A percentile compares a stretch with the other conserved stretches of the same genome.
These are phyloP conservation scores for Ornithorhynchus anatinus DNA, from an alignment of 2,113 vertebrate species.

Conservation along the genomic window DNA sequence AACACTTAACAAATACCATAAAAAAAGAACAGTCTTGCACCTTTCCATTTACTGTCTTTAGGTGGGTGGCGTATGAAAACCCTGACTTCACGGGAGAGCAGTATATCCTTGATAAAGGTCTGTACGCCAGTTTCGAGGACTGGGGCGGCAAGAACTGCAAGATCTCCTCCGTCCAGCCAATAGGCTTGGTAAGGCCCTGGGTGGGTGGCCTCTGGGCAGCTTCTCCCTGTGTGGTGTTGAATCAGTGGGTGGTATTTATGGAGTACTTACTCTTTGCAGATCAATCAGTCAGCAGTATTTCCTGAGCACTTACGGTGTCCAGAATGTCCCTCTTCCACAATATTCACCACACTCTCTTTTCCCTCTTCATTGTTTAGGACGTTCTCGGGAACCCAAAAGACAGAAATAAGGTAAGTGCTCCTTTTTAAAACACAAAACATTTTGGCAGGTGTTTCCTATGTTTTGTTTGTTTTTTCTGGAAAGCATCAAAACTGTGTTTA, in stretches of 20 bases:
- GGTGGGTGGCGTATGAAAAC: slow-evolving; percentile 94
- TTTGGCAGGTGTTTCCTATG: background rate
- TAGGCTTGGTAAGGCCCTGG: slow-evolving; percentile 84
- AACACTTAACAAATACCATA: too few species aligned
- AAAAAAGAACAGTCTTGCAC: too few species aligned
- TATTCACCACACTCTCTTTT: slow-evolving; percentile 21
- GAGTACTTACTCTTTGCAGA: too few species aligned
- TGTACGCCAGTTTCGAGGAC: slow-evolving; percentile 83
- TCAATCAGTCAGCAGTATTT: too few species aligned
- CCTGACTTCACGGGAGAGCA: slow-evolving; percentile 89
- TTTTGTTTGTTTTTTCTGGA: slow-evolving; percentile 3
- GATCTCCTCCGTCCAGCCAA: slow-evolving; percentile 90
- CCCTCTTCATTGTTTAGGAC: slow-evolving; percentile 65
- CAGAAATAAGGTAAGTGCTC: slow-evolving; percentile 73
- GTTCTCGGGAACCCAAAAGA: slow-evolving; percentile 52
- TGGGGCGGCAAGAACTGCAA: slow-evolving; percentile 85
- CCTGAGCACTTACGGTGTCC: too few species aligned
- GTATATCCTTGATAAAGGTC: slow-evolving; percentile 89
- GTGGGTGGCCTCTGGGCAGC: background rate
- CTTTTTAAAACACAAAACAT: background rate
- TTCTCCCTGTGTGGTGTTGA: too few species aligned
- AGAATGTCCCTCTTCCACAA: slow-evolving; percentile 1
- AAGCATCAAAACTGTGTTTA: too few species aligned
- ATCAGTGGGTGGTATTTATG: too few species aligned
- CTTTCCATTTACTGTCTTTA: too few species aligned